Evolutionary conservation across 2,888 invertebrate genomes (phyloP).

Genomic region (Ichneumon xanthorius): DNA sequence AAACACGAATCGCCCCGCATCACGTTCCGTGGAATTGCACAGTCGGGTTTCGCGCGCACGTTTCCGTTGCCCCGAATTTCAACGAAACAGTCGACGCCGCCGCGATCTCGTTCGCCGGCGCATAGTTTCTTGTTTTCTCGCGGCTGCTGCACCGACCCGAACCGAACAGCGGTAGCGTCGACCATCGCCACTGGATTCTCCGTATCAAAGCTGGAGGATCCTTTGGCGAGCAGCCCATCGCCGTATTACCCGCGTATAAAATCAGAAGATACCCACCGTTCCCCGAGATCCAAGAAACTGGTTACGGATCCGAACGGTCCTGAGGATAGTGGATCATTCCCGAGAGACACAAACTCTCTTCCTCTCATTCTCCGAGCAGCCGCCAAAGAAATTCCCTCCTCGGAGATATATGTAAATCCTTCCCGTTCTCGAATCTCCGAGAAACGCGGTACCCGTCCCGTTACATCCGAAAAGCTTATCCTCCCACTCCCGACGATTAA

Average conservation of each 20-base stretch:
- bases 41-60: slow-evolving; percentile 24
- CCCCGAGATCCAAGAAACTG: slow-evolving; percentile 20
- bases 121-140: slow-evolving; percentile 54
- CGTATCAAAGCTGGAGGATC: slow-evolving; percentile 18
- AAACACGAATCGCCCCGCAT: slow-evolving; percentile 49
- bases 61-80: slow-evolving; percentile 39
- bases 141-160: slow-evolving; percentile 29
- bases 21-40: slow-evolving; percentile 53
- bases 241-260: neutral
- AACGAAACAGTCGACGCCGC: slow-evolving; percentile 37
- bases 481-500: slow-evolving; percentile 52
- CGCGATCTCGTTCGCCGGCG: slow-evolving; percentile 45
- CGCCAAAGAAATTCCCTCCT: slow-evolving; percentile 53
- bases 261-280: neutral
- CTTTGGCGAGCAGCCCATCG: neutral
- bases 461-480: slow-evolving; percentile 28
- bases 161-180: slow-evolving; percentile 13
- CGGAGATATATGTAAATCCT: slow-evolving; percentile 41
- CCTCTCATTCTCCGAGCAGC: slow-evolving; percentile 19
- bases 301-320: slow-evolving; percentile 38
- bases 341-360: slow-evolving; percentile 32
- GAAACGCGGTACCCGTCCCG: slow-evolving; percentile 22
- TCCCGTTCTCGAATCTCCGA: slow-evolving; percentile 37
- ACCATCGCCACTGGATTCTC: slow-evolving; percentile 10
- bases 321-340: slow-evolving; percentile 32